Evolutionary conservation across 2,888 invertebrate genomes (phyloP).

Genomic region (Drosophila pseudotakahashii): DNA sequence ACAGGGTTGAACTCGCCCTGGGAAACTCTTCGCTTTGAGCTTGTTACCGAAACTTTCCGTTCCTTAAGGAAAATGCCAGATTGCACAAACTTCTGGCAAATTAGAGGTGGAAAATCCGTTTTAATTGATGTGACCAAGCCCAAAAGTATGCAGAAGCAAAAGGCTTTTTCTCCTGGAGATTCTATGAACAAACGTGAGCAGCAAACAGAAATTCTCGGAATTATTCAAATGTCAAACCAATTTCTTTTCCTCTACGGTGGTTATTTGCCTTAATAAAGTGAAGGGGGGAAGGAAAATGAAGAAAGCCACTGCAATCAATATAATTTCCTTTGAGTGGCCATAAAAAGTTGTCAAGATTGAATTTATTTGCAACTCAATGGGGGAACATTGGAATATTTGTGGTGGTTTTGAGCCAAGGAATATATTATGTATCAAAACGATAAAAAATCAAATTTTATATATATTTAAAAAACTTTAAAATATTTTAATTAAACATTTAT

Average conservation of each 20-base stretch:
- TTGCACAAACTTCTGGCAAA: constrained; percentile 45
- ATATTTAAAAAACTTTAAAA: too few relatives aligned
- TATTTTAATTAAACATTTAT: too few relatives aligned
- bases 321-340: constrained; percentile 27
- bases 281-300: not conserved
- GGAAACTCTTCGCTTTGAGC: constrained; percentile 33
- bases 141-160: constrained; percentile 48
- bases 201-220: constrained; percentile 24
- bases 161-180: not conserved
- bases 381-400: not conserved
- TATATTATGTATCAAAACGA: not conserved
- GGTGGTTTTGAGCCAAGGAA: not conserved
- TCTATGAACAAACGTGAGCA: constrained; percentile 19
- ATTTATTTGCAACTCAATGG: constrained; percentile 9
- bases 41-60: constrained; percentile 54
- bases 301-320: constrained; percentile 26
- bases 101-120: constrained; percentile 54
- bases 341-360: constrained; percentile 14
- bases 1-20: constrained; percentile 19
- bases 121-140: constrained; percentile 58
- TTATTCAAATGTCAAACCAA: constrained; percentile 39
- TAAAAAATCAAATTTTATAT: too few relatives aligned
- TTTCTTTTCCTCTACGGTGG: constrained; percentile 15
- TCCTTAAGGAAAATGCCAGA: constrained; percentile 51
- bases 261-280: constrained; percentile 14